A percentile compares a stretch with the other conserved stretches of the same genome.
These are phyloP conservation scores for Notolabrus celidotus DNA, from an alignment of 2,797 vertebrate genomes.

Conservation along the genomic window DNA sequence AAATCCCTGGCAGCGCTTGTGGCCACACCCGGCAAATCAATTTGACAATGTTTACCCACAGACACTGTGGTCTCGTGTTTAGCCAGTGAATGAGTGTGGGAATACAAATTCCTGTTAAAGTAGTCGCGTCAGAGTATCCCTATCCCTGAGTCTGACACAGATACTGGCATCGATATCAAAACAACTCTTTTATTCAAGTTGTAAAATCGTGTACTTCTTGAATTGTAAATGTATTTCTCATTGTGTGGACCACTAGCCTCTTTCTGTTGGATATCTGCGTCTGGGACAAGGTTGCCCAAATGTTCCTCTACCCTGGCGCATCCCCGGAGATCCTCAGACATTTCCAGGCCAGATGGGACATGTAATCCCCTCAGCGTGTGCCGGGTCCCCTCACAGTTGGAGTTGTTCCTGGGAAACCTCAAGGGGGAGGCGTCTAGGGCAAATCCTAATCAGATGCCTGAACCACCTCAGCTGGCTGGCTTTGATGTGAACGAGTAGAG, in stretches of 20 bases:
- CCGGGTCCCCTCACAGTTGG: slow-evolving; percentile 12
- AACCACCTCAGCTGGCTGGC: not conserved
- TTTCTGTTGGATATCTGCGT: not conserved
- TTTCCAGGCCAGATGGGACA: slow-evolving; percentile 25
- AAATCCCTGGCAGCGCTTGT: too few relatives aligned
- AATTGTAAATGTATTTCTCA: too few relatives aligned
- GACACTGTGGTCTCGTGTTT: too few relatives aligned
- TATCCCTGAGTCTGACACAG: too few relatives aligned
- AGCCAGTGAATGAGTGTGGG: too few relatives aligned
- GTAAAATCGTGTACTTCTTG: too few relatives aligned
- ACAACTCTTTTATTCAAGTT: too few relatives aligned
- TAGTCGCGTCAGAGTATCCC: too few relatives aligned
- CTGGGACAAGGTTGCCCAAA: not conserved
- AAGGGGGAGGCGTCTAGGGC: not conserved
- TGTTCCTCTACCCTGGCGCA: not conserved
- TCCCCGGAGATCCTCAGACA: slow-evolving; percentile 10
- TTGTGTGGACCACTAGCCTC: not conserved
- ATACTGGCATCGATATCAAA: too few relatives aligned
- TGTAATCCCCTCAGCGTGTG: slow-evolving; percentile 17
- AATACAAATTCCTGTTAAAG: too few relatives aligned
- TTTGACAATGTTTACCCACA: too few relatives aligned
- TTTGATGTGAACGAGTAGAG: not conserved
- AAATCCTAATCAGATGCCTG: slow-evolving; percentile 2
- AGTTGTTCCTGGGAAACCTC: slow-evolving; percentile 15
- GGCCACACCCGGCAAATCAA: too few relatives aligned